Evolutionary conservation across 2,888 invertebrate species (phyloP), one percentile per base, ranked within the genome.

Genomic region (Lithophane ornitopus): DNA sequence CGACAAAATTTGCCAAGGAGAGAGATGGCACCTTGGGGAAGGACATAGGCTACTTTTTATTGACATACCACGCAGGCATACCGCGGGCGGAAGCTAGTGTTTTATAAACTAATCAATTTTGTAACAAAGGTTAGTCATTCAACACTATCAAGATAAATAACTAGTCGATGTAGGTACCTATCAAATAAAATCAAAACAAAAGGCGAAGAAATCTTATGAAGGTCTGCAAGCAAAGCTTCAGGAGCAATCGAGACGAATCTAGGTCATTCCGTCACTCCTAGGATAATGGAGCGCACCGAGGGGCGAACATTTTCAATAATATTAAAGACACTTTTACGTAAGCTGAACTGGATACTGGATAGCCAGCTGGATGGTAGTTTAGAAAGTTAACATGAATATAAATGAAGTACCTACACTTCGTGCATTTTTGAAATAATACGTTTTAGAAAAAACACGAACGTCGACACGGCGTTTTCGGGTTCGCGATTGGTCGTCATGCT

Each of bases 161-260:
- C 44, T 63, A 59, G 49, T 69, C 62, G 34, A 9, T 22, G 16
- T 16, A 46, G 46, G 46, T 49, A 49, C 19, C 49, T 66, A 61
- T 66, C 58, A 63, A 65, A 74, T 58, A 59, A 76, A 76, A 61
- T 39, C 44, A 76, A 61, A 78, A 78, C 71, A 76, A 84, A 81
- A 74, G 59, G 16, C 49, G 16, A 26, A 62, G 49, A 14, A 59
- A 28, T 66, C 70, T 70, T 69, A 65, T 68, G 28, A 63, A 75
- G 62, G 61, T 76, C 75, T 77, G 76, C 73, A 59, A 74, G 63
- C 49, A 66, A 73, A 78, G 49, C 61, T 72, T 76, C 72, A 76
- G 67, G 66, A 76, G 80, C 75, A 76, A 70, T 87, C 85, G 81
- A 81, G 77, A 75, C 52, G 71, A 81, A 87, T 86, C 78, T 86